phyloP scores from a whole-genome alignment of 2,113 vertebrate species.

The Procavia capensis region DNA sequence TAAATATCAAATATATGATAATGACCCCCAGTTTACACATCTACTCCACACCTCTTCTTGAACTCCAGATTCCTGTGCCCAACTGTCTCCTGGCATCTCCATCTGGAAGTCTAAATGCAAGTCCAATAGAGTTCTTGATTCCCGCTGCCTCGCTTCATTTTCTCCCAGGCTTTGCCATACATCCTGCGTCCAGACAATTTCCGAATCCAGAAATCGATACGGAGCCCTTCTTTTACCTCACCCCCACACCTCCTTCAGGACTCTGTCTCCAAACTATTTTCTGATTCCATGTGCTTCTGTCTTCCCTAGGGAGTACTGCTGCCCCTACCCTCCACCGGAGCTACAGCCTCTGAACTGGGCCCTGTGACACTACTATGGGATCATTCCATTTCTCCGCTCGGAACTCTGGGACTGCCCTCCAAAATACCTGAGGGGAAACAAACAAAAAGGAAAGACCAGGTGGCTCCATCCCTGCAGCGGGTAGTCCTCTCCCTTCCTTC shows the following conservation, averaged over 20 bases:
- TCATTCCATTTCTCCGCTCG: neutral
- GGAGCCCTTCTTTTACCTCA: neutral
- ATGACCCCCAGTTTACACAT: neutral
- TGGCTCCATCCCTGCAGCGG: neutral
- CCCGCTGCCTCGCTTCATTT: neutral
- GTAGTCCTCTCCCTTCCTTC: neutral
- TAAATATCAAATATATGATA: neutral
- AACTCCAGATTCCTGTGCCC: neutral
- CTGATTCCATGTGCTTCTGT: neutral
- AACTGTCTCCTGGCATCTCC: neutral
- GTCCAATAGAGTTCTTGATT: neutral
- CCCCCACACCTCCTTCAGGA: neutral
- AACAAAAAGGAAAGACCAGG: too few relatives aligned
- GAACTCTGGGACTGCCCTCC: neutral
- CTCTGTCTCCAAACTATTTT: neutral
- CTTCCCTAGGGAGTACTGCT: neutral
- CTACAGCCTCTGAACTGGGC: neutral
- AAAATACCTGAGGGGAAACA: neutral
- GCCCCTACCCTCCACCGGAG: too few relatives aligned
- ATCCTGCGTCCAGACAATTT: neutral
- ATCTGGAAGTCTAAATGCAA: neutral
- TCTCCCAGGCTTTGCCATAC: neutral
- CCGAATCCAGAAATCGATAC: neutral
- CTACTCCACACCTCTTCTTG: neutral
- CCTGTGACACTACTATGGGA: neutral